Base-by-base conservation (phyloP, 2,113 vertebrate genomes). In the Gyps fulvus region DNA sequence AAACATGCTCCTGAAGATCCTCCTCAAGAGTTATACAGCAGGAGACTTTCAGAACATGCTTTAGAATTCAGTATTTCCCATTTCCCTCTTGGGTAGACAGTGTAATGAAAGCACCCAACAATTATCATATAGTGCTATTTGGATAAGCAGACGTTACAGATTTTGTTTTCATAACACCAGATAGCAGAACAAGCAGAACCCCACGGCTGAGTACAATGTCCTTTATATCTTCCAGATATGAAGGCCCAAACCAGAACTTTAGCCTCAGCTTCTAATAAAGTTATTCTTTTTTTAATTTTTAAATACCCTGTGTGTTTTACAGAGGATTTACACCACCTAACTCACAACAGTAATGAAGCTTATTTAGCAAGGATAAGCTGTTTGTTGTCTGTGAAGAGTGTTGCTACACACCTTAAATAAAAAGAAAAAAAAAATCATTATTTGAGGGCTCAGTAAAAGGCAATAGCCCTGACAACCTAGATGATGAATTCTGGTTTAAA, bases 401-500 rank as follows among this genome's bases (percentile, higher is more conserved):
- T 5, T 34, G 6, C 18, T 54, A 22, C 72, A 63, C 5, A 57
- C 0, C 0, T 67, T 36, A 54, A 55, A 34, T 1, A 22, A 16
- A 49, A 19, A 40, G 26, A 47, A 61, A 34, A 54, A 11, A 36
- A 9, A 61, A 50, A 12, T 9, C 1, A 26, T 47, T 70, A 65
- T 58, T 58, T 81, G 29, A 66, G 2, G 2, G 9, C 23, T 83
- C 14, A 26, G 9, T 42, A 11, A 74, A 89, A 74, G 23, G 3
- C 17, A 69, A 27, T 11, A 73, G 9, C 31, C 8, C 19, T 54
- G 43, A 65, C n/a, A 84, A 80, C 1, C 18, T 4, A 57, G 4
- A 74, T 10, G 10, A 10, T 70, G 18, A 72, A 32, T 45, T 92
- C 40, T 58, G 19, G 25, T 49, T 92, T 36, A 55, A 40, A 78